Evolutionary conservation across 2,888 invertebrate genomes (phyloP), one percentile per base, ranked within the genome.

Genomic region (Teinopalpus imperialis): DNA sequence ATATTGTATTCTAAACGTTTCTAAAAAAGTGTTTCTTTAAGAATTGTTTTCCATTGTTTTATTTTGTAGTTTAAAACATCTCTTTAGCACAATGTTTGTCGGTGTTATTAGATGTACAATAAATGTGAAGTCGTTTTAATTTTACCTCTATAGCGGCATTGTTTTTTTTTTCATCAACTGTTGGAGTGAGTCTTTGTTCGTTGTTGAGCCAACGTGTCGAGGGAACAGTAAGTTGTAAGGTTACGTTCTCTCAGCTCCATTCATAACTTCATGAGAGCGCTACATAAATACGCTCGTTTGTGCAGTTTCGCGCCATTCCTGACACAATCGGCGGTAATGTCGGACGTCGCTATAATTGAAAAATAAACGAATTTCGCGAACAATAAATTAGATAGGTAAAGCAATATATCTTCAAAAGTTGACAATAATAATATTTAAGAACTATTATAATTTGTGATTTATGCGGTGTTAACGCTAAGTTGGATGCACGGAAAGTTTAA

Each of bases 251-350:
- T 40, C 42, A 46, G 35, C 31, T 54, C 51, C 59, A 60, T 73
- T 74, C 68, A 69, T 51, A 31, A 56, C 37, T 48, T 41, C 29
- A 29, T 42, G 43, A 24, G 56, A 53, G 40, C 46, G 59, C 27
- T 14, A 35, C 73, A 77, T 80, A 77, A 69, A 79, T 73, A 74
- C 49, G 48, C 39, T 43, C 49, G 53, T 61, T 62, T 57, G 54
- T 49, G 51, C 37, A 35, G 56, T 70, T 79, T 74, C 74, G 65
- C 72, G 77, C 71, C 79, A 82, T 74, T 81, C 68, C 53, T 59
- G 58, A 61, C 60, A 44, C 58, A 56, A 56, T 39, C 58, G 55
- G 55, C 69, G 56, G 63, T 58, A 60, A 61, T 67, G 63, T 26
- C 48, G 51, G 52, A 54, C 54, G 50, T 42, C 42, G 34, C 44